phyloP scores from a whole-genome alignment of 2,113 vertebrate genomes.

The Egretta garzetta region DNA sequence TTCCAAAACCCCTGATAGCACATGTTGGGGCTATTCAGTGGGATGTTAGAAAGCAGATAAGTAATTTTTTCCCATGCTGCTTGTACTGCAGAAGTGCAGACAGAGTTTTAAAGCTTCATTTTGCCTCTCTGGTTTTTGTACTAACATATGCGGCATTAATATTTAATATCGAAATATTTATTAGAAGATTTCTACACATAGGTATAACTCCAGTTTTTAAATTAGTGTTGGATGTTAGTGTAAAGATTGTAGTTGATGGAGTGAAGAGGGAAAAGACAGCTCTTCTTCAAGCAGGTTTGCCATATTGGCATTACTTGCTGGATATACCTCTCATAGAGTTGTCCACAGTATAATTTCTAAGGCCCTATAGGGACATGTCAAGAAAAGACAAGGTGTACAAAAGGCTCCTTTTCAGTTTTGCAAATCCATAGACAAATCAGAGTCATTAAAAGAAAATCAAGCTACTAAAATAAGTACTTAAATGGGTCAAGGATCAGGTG shows the following conservation, averaged over 20 bases:
- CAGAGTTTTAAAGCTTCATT: neutral
- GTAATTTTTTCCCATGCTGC: neutral
- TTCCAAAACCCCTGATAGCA: neutral
- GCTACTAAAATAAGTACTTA: neutral
- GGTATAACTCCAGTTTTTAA: neutral
- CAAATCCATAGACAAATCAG: neutral
- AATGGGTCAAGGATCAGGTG: neutral
- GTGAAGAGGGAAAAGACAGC: neutral
- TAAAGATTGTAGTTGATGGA: neutral
- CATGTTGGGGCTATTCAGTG: neutral
- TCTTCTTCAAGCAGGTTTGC: neutral
- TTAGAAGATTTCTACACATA: neutral
- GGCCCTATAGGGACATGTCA: neutral
- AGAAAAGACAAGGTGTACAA: neutral
- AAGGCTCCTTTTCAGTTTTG: neutral
- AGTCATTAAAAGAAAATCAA: neutral
- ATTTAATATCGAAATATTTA: constrained; percentile 14
- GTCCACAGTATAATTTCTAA: neutral
- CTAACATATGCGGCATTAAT: neutral
- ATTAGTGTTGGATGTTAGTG: neutral
- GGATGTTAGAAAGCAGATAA: neutral
- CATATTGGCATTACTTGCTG: neutral
- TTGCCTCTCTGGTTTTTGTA: neutral
- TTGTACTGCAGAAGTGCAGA: neutral
- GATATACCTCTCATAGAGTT: neutral